Conservation (phyloP, 2,797 vertebrate species). For the Alauda arvensis region DNA sequence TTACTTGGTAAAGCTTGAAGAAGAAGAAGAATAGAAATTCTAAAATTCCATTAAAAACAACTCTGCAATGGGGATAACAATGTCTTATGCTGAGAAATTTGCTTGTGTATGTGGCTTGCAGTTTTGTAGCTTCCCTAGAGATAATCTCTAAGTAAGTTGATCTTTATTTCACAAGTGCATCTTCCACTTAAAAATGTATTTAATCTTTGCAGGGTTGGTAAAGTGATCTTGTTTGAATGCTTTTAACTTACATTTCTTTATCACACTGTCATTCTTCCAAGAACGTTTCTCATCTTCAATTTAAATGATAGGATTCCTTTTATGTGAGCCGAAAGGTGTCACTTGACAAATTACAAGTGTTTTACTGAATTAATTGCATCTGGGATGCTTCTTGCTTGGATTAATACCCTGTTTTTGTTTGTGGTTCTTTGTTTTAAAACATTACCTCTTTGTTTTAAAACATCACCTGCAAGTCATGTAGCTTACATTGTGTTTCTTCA, state of each 20-base stretch:
- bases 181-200: constrained; percentile 13
- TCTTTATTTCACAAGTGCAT: constrained; percentile 24
- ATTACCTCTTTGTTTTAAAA: not conserved
- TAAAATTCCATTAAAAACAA: not conserved
- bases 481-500: not conserved
- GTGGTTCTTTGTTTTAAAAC: not conserved
- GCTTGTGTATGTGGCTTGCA: not conserved
- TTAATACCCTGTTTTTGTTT: constrained; percentile 19
- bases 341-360: not conserved
- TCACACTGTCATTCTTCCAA: constrained; percentile 4
- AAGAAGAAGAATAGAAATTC: not conserved
- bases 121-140: constrained; percentile 10
- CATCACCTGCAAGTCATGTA: not conserved
- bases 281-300: constrained; percentile 4
- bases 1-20: not conserved
- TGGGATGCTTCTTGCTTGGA: not conserved
- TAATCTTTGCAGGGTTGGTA: constrained; percentile 4
- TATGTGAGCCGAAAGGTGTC: constrained; percentile 15
- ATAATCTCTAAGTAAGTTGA: constrained; percentile 4
- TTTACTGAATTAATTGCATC: constrained; percentile 8
- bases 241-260: constrained; percentile 16
- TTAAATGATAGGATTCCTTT: constrained; percentile 15
- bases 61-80: not conserved
- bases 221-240: constrained; percentile 1
- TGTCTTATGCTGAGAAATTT: not conserved